These are phyloP conservation scores for Oscheius myriophilus DNA, from an alignment of 2,888 invertebrate species.

Conservation along the genomic window DNA sequence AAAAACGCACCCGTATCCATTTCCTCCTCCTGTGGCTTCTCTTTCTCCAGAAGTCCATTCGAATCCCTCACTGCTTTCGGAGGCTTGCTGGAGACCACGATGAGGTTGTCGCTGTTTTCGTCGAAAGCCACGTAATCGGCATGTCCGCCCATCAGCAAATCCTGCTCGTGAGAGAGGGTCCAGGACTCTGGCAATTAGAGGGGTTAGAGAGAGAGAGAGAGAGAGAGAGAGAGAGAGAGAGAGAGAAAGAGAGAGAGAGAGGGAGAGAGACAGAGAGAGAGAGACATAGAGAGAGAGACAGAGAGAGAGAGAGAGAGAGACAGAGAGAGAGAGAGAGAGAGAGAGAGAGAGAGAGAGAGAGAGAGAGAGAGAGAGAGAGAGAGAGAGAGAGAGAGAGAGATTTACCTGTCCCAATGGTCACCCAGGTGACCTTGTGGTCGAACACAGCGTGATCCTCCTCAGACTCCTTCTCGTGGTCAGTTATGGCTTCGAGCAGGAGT, in stretches of 20 bases:
- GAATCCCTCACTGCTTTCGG: conserved; percentile 16
- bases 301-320: too few relatives aligned
- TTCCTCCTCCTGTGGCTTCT: conserved; percentile 8
- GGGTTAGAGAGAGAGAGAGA: too few relatives aligned
- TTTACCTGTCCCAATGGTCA: conserved; percentile 14
- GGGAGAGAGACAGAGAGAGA: too few relatives aligned
- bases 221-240: too few relatives aligned
- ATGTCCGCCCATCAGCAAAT: conserved; percentile 5
- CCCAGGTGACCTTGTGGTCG: conserved; percentile 15
- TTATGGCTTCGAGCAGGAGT: conserved; percentile 10
- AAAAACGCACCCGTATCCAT: conserved; percentile 12
- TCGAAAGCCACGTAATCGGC: conserved; percentile 20
- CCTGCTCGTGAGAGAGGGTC: conserved; percentile 8
- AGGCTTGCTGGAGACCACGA: conserved; percentile 14
- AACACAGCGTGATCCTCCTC: conserved; percentile 20
- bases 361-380: too few relatives aligned
- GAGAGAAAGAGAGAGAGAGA: too few relatives aligned
- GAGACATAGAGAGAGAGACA: too few relatives aligned
- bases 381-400: too few relatives aligned
- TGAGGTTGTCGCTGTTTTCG: conserved; percentile 11
- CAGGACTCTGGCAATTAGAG: conserved; percentile 1
- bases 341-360: too few relatives aligned
- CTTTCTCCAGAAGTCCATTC: not conserved
- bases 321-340: too few relatives aligned
- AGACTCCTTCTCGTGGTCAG: conserved; percentile 17